Conservation (phyloP, 2,888 invertebrate genomes). For the Leptinotarsa peninsularis region DNA sequence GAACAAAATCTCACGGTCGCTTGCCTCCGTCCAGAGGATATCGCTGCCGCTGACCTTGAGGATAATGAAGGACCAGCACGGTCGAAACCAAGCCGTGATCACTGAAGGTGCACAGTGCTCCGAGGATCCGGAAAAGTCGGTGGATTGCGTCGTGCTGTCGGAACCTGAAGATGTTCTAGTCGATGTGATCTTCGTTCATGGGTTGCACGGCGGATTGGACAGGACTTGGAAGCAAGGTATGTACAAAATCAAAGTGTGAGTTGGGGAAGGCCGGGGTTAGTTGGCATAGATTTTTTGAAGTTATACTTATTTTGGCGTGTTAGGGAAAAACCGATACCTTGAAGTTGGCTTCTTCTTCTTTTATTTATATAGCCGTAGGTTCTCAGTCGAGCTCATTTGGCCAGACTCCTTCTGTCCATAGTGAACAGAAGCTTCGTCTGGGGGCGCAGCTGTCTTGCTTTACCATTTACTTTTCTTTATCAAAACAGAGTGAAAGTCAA, state of each 20-base stretch:
- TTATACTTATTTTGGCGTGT: no score
- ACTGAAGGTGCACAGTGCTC: conserved; percentile 26
- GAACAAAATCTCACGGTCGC: conserved; percentile 62
- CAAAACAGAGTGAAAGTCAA: no score
- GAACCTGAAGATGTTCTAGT: conserved; percentile 62
- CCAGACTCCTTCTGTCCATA: no score
- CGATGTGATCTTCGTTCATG: conserved; percentile 88
- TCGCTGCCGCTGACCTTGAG: conserved; percentile 51
- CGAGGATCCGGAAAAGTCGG: conserved; percentile 60
- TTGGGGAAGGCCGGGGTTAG: no score
- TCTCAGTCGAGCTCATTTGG: no score
- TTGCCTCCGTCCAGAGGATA: conserved; percentile 63
- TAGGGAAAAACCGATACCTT: no score
- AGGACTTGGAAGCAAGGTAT: conserved; percentile 78
- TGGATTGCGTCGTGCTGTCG: conserved; percentile 62
- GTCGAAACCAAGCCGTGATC: conserved; percentile 30
- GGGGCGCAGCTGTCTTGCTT: no score
- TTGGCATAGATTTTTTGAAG: no score
- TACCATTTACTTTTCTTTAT: no score
- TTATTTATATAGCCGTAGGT: no score
- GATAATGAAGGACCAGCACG: conserved; percentile 36
- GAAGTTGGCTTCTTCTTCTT: no score
- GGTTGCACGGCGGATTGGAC: conserved; percentile 80
- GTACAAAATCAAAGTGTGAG: not conserved
- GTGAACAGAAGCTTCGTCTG: no score